Evolutionary conservation across 2,113 vertebrate genomes (phyloP), one percentile per base, ranked within the genome.

Genomic region (Brachypteracias leptosomus): DNA sequence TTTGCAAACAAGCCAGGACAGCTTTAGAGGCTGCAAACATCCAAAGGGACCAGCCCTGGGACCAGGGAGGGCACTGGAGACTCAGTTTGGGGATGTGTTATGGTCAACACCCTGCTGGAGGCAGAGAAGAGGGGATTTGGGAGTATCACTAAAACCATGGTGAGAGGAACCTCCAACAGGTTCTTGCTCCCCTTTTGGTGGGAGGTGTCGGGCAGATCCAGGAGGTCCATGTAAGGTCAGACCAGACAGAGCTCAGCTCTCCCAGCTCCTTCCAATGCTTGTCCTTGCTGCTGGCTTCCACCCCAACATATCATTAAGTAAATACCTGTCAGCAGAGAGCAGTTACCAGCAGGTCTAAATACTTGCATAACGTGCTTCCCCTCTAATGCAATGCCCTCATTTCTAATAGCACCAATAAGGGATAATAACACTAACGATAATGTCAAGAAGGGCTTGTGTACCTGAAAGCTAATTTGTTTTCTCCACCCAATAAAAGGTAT

Each of bases 321-420:
- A 95, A 91, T 86, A 85, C 85, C 62, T 83, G 91, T 94, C 94
- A 90, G 88, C 90, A 77, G 95, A 96, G 89, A 90, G 94, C 88
- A 89, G 82, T 97, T 95, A 95, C 72, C 73, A 89, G 91, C 71
- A 91, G 26, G 26, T 74, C 75, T 79, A 59, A 96, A 93, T 87
- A 79, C 89, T 75, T 89, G 91, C 91, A 91, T 72, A 94, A 95
- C 44, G 58, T 26, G 55, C 72, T 89, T 77, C 82, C 73, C 79
- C 85, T 86, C 90, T 77, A 90, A 88, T 9, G 92, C 85, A 90
- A 35, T 88, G 90, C 57, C 93, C 94, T 96, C 83, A 0, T 92
- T 96, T 92, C 95, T 58, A 92, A 75, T 59, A 63, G 93, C 82
- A 52, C 79, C 92, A 90, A 68, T 13, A 63, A 3, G 36, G 88